Percentiles rank a stretch among this genome's conserved stretches.
Evolutionary conservation across 2,888 invertebrate species (phyloP).

Genomic region (Drosophila nigricruria): DNA sequence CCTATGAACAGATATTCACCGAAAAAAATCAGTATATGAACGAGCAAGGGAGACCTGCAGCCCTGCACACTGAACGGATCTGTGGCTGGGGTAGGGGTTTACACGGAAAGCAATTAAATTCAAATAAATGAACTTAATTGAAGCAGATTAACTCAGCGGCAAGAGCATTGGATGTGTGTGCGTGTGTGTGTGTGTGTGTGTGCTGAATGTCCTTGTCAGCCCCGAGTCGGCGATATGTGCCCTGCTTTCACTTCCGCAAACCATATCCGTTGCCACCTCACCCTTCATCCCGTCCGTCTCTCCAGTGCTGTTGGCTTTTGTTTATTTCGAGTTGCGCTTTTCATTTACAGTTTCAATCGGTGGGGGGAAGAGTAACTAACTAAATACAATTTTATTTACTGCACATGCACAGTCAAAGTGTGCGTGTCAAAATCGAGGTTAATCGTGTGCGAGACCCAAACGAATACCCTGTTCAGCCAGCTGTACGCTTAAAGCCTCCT

Average conservation of each 20-base stretch:
- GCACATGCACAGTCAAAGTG: conserved; percentile 19
- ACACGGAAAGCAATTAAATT: conserved; percentile 76
- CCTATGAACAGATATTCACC: no score
- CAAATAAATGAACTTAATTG: conserved; percentile 77
- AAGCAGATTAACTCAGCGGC: conserved; percentile 75
- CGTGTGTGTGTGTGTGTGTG: conserved; percentile 19
- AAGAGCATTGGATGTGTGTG: conserved; percentile 10
- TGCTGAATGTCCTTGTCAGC: conserved; percentile 56
- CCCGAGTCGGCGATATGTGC: conserved; percentile 40
- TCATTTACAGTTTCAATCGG: conserved; percentile 24
- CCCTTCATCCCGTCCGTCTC: not conserved
- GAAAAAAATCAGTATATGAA: no score
- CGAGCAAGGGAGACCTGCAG: not conserved
- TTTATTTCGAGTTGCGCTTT: conserved; percentile 34
- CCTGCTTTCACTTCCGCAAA: conserved; percentile 68
- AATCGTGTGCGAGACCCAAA: conserved; percentile 27
- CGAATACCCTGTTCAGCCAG: not conserved
- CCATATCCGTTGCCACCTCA: conserved; percentile 47
- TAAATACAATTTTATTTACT: conserved; percentile 57
- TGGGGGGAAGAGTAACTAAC: conserved; percentile 42
- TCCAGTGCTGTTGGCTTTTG: conserved; percentile 46
- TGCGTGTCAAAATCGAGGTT: conserved; percentile 58
- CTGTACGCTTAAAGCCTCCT: conserved; percentile 1
- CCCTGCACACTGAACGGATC: conserved; percentile 17
- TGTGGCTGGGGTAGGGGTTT: conserved; percentile 23